Evolutionary conservation across 2,888 invertebrate genomes (phyloP), one percentile per base, ranked within the genome.

Genomic region (Azorinus chamasolen): DNA sequence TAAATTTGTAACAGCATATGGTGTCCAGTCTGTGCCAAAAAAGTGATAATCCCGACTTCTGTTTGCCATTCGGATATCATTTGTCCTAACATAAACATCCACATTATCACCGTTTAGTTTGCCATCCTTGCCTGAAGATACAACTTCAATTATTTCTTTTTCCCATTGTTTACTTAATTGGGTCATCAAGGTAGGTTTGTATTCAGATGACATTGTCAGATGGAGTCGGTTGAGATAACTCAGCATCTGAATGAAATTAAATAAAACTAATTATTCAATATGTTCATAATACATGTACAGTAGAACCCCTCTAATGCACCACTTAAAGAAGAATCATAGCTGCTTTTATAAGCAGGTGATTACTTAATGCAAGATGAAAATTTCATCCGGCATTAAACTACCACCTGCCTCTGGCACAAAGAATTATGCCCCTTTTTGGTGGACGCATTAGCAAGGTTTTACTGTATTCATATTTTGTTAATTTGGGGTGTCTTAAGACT

Each of bases 61-160:
- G 14, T 50, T 50, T 12, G 20, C 24, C 50, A 50, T 50, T 50
- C 50, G 20, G 20, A 50, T 18, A 22, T 50, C 50, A 18, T 50
- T 50, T 50, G 50, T 50, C 18, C 12, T 14, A 3, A 50, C 50
- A 50, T 50, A 50, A 22, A 50, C 14, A 14, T 50, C 50, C 6
- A 50, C 2, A 18, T 50, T 50, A 22, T 50, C 50, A 6, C 50
- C 50, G 14, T 50, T 12, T 50, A 50, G 14, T 18, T 50, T 50
- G 14, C 50, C 50, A 50, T 50, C 50, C 50, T 18, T 12, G 2
- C 50, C 50, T 12, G 12, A 12, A 12, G 50, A 2, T 50, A 18
- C 24, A 4, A 22, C 50, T 20, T 50, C 22, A 12, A 50, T 50
- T 6, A 50, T 50, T 4, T 22, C 3, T 3, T 50, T 24, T 14